Base-by-base conservation (phyloP, 2,888 invertebrate species). In the Cistogaster globosa region DNA sequence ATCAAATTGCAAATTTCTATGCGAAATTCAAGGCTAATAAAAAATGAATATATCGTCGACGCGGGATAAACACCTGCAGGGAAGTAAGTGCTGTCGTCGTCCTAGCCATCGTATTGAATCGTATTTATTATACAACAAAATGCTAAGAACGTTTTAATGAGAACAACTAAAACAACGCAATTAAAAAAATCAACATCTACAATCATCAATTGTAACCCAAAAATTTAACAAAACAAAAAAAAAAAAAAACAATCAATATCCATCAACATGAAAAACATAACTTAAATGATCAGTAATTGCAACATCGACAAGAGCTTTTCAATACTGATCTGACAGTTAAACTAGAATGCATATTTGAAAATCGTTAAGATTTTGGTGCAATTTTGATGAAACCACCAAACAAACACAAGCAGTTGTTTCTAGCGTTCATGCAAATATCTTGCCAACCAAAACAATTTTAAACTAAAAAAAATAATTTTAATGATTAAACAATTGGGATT, bases 1-100 rank as follows among this genome's bases (percentile, higher is more conserved):
- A 97, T 92, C 95, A 96, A 90, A 96, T 98, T 88, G 95, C 95
- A 88, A 95, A 95, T 88, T 98, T 98, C 94, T 96, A 96, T 93
- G 93, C 95, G 63, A 97, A 97, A 93, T 98, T 97, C 96, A 97
- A 97, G 91, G 95, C 96, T 83, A 92, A 92, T 90, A 93, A 92
- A 90, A 92, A 92, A 90, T 91, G 92, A 92, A 90, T 87, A 81
- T 78, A 86, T 36, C 76, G 82, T 85, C 81, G 86, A 87, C 84
- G 87, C 87, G 86, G 83, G 84, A 86, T 78, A 80, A 86, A 87
- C 82, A 86, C 87, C 87, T 87, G 86, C 87, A 82, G 67, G 85
- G 69, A 80, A 83, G 85, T 84, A 82, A 85, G 85, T 78, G 71
- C 72, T 68, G 84, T 81, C 72, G 77, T 82, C 81, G 77, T 82